Conservation (phyloP, 2,888 invertebrate species). For the Tridacna crocea region DNA sequence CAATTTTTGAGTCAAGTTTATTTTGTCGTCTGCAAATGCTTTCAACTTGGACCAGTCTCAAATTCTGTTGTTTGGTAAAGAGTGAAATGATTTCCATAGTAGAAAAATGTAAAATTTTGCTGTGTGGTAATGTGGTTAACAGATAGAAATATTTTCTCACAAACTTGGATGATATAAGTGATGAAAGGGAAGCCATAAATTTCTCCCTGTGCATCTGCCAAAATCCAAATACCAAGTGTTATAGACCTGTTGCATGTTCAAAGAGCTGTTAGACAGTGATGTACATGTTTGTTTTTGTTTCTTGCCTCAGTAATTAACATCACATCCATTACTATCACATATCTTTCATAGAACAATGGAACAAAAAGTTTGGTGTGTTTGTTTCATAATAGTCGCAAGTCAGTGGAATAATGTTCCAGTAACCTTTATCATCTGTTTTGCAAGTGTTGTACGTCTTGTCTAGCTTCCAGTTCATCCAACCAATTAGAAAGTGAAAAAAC, state of each 20-base stretch:
- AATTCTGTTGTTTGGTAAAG: no score
- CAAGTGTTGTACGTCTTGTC: no score
- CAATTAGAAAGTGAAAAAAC: no score
- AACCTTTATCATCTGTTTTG: no score
- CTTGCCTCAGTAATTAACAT: slow-evolving; percentile 1
- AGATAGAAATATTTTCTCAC: no score
- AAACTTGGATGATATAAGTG: neutral
- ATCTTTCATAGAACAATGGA: neutral
- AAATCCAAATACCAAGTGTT: slow-evolving; percentile 2
- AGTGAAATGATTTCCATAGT: no score
- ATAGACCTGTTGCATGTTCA: slow-evolving; percentile 4
- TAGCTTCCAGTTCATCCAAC: no score
- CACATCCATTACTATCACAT: slow-evolving; percentile 1
- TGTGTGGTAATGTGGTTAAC: no score
- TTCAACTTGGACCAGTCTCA: no score
- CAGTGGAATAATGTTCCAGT: neutral
- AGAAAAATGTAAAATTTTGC: no score
- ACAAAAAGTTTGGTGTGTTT: neutral
- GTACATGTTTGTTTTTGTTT: slow-evolving; percentile 10
- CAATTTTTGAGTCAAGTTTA: no score
- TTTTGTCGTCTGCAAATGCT: no score
- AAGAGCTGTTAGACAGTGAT: neutral
- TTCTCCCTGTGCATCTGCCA: neutral
- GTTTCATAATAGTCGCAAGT: neutral
- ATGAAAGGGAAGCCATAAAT: neutral